A percentile compares a stretch with the other conserved stretches of the same genome.
Evolutionary conservation across 1,140 invertebrate species (phyloP).

Genomic region (Cydia splendana): DNA sequence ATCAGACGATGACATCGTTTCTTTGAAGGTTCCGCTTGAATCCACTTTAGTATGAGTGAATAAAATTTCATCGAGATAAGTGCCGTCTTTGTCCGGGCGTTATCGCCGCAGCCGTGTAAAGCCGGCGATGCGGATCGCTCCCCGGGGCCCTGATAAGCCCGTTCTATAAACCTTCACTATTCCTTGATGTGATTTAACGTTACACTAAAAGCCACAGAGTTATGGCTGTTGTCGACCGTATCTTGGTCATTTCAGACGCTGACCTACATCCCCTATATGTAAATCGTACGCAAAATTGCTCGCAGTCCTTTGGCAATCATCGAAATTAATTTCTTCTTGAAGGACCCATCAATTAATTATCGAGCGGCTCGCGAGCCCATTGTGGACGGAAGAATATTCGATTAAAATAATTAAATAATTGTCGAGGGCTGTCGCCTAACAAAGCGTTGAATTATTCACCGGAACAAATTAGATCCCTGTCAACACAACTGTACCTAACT

Average conservation of each 20-base stretch:
- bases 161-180: conserved; percentile 30
- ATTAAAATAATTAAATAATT: conserved; percentile 27
- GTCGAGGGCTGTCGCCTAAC: conserved; percentile 17
- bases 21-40: conserved; percentile 14
- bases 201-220: conserved; percentile 26
- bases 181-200: conserved; percentile 30
- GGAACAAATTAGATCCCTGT: conserved; percentile 27
- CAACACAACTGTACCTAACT: conserved; percentile 27
- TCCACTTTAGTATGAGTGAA: conserved; percentile 21
- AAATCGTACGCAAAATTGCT: neutral
- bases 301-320: conserved; percentile 14
- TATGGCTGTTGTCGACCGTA: conserved; percentile 24
- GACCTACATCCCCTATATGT: neutral
- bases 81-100: conserved; percentile 23
- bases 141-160: conserved; percentile 16
- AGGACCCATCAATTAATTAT: conserved; percentile 22
- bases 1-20: neutral
- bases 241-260: neutral
- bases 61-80: conserved; percentile 30
- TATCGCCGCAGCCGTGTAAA: conserved; percentile 21
- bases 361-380: conserved; percentile 6
- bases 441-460: conserved; percentile 20
- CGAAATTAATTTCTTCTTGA: conserved; percentile 14
- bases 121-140: conserved; percentile 22
- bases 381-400: conserved; percentile 24